phyloP scores from a whole-genome alignment of 2,888 invertebrate genomes.

The Encarsia formosa region DNA sequence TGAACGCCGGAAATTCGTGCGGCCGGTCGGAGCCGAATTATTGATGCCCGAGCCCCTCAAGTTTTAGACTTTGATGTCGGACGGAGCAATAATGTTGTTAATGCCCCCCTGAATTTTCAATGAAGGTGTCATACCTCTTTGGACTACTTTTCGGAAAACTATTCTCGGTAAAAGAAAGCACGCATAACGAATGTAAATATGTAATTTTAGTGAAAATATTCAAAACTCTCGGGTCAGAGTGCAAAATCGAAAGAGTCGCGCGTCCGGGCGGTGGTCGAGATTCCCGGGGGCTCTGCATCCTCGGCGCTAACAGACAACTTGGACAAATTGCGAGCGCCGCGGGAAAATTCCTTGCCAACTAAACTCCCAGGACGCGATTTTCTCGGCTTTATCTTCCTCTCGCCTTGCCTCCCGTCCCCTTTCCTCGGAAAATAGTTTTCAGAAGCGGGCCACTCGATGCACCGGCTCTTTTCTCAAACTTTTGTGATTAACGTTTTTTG shows the following conservation, averaged over 20 bases:
- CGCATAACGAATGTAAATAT: neutral
- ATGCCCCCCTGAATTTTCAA: conserved; percentile 10
- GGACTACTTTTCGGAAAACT: too few species aligned
- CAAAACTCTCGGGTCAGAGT: conserved; percentile 27
- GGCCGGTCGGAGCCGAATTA: conserved; percentile 16
- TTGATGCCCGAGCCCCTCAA: conserved; percentile 15
- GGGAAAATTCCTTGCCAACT: conserved; percentile 32
- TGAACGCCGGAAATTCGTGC: conserved; percentile 19
- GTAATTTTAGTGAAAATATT: conserved; percentile 20
- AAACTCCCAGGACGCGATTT: conserved; percentile 26
- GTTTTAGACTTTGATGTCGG: conserved; percentile 18
- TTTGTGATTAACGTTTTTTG: conserved; percentile 24
- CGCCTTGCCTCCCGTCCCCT: conserved; percentile 3
- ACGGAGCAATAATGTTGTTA: conserved; percentile 12
- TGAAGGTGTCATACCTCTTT: conserved; percentile 2
- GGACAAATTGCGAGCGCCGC: conserved; percentile 31
- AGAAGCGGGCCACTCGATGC: conserved; percentile 15
- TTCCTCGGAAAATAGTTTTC: conserved; percentile 22
- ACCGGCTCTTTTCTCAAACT: conserved; percentile 23
- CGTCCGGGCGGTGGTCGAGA: neutral
- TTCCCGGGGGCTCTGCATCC: conserved; percentile 13
- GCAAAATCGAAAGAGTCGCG: conserved; percentile 4
- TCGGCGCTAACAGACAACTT: conserved; percentile 30
- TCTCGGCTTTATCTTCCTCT: conserved; percentile 20
- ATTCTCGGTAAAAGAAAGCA: neutral